A percentile compares a stretch with the other conserved stretches of the same genome.
These are phyloP conservation scores for Rhynchophorus ferrugineus DNA, from an alignment of 1,140 invertebrate species.

Conservation along the genomic window DNA sequence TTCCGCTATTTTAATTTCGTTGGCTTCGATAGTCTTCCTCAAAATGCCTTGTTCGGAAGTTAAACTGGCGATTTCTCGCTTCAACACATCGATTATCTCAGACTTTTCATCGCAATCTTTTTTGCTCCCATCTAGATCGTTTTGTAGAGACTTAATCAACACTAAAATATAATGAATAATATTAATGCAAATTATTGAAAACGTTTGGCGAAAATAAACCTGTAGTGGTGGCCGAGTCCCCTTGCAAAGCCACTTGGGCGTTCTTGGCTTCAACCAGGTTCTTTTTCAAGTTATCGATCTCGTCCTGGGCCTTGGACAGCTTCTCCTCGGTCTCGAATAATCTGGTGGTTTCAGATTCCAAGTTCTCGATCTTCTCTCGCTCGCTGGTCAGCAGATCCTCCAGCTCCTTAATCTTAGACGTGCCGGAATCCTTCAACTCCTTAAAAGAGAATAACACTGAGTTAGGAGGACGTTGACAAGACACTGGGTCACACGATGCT, in stretches of 20 bases:
- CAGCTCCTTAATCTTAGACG: conserved; percentile 48
- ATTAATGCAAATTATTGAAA: not conserved
- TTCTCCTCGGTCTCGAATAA: conserved; percentile 51
- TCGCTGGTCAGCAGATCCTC: conserved; percentile 46
- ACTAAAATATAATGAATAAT: conserved; percentile 15
- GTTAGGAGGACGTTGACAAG: no score
- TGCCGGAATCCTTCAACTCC: conserved; percentile 44
- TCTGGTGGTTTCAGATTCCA: conserved; percentile 47
- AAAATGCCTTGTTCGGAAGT: conserved; percentile 12
- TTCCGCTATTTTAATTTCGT: conserved; percentile 9
- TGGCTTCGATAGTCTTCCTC: conserved; percentile 19
- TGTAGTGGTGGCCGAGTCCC: conserved; percentile 17
- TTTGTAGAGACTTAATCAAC: conserved; percentile 22
- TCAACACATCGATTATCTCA: conserved; percentile 23
- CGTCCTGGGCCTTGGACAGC: conserved; percentile 41
- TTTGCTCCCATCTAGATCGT: conserved; percentile 22
- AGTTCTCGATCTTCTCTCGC: conserved; percentile 41
- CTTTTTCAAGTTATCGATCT: conserved; percentile 33
- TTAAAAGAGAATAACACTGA: conserved; percentile 26
- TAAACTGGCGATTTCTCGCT: conserved; percentile 16
- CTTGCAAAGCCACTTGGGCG: conserved; percentile 14
- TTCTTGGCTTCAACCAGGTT: conserved; percentile 24
- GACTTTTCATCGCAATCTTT: conserved; percentile 24
- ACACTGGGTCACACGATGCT: no score
- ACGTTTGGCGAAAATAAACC: conserved; percentile 3